Evolutionary conservation across 2,113 vertebrate species (phyloP).

Genomic region (Megalops atlanticus): DNA sequence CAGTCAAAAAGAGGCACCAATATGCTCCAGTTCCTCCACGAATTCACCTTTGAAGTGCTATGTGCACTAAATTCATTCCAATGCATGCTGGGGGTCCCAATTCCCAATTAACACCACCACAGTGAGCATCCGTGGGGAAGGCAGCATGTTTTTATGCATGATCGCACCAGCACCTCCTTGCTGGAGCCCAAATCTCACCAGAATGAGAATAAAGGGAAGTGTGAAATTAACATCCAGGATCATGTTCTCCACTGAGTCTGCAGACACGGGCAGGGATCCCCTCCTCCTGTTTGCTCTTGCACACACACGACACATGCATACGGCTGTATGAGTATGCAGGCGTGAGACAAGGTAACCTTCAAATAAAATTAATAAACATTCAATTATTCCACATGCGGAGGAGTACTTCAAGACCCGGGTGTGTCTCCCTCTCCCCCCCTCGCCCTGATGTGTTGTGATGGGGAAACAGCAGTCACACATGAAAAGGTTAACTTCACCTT

Average conservation of each 20-base stretch:
- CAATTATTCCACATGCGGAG: neutral
- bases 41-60: slow-evolving; percentile 29
- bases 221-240: neutral
- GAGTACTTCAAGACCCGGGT: neutral
- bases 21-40: slow-evolving; percentile 13
- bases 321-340: no score
- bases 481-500: slow-evolving; percentile 6
- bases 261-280: neutral
- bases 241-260: neutral
- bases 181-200: neutral
- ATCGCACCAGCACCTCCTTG: neutral
- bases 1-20: neutral
- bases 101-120: slow-evolving; percentile 12
- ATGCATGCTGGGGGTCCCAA: neutral
- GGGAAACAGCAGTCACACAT: no score
- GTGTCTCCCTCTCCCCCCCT: neutral
- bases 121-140: neutral
- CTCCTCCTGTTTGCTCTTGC: no score
- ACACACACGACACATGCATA: neutral
- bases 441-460: neutral
- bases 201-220: neutral
- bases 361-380: neutral
- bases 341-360: neutral
- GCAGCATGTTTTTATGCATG: neutral
- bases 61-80: neutral